Conservation (phyloP, 2,797 vertebrate genomes). For the Decapterus maruadsi region DNA sequence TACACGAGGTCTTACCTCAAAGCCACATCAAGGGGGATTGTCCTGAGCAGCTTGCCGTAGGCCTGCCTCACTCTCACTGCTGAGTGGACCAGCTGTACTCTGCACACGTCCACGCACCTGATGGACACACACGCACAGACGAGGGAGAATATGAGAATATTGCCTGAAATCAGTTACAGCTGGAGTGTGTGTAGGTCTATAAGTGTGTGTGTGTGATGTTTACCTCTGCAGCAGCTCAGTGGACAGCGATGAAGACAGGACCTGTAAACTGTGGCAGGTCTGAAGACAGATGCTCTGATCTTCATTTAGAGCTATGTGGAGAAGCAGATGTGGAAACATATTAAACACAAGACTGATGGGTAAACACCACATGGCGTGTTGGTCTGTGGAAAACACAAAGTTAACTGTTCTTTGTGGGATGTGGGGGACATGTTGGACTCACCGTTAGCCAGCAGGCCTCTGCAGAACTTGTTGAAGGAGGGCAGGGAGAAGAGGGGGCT, state of each 20-base stretch:
- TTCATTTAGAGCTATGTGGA: conserved; percentile 91
- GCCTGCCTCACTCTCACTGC: conserved; percentile 93
- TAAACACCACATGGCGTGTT: background rate
- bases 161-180: background rate
- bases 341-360: background rate
- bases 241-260: conserved; percentile 92
- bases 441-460: conserved; percentile 96
- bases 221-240: conserved; percentile 95
- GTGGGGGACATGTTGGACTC: conserved; percentile 14
- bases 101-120: conserved; percentile 96
- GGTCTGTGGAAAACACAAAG: background rate
- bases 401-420: background rate
- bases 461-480: conserved; percentile 96
- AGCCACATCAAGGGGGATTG: conserved; percentile 92
- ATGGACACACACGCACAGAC: conserved; percentile 5
- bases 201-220: background rate
- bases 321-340: background rate
- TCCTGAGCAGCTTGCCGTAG: conserved; percentile 94
- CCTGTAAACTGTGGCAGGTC: conserved; percentile 93
- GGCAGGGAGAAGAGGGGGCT: conserved; percentile 94
- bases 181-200: background rate
- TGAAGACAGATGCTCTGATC: conserved; percentile 93
- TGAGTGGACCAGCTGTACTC: conserved; percentile 94
- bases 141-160: background rate
- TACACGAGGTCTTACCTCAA: conserved; percentile 86